Evolutionary conservation across 2,888 invertebrate genomes (phyloP), one percentile per base, ranked within the genome.

Genomic region (Pycnomerus fuliginosus): DNA sequence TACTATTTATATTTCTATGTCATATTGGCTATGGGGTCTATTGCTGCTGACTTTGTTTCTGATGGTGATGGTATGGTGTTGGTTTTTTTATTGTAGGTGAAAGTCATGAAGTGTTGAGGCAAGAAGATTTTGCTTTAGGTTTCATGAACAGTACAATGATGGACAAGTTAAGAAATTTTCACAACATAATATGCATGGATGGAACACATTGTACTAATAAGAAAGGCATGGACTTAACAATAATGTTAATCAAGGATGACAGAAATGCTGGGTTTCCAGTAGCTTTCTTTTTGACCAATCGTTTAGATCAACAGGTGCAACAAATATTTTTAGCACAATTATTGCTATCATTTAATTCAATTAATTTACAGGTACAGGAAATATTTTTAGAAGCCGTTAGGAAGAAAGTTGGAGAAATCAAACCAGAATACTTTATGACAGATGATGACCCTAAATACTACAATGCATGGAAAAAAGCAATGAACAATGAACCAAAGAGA

Each of bases 271-370:
- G 46, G 33, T 45, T 42, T 20, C 42, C 42, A 25, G 44, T 50
- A n/a, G 38, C 46, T 44, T 51, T 51, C 29, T 40, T 53, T 27
- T 29, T 52, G 28, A 28, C 28, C 29, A 52, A 52, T 41, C 39
- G 50, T 27, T 31, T 45, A 45, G 50, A 52, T 23, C 48, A 41
- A 23, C 17, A 33, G 31, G 40, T 52, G 27, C 53, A 53, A 42
- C 44, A 49, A 38, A 25, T 51, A 17, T 52, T 62, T 58, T 42
- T 43, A 32, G 15, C n/a, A n/a, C n/a, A n/a, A n/a, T n/a, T n/a
- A n/a, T n/a, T n/a, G n/a, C n/a, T n/a, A n/a, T n/a, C n/a, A n/a
- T n/a, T n/a, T n/a, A n/a, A n/a, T n/a, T n/a, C n/a, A n/a, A n/a
- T n/a, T n/a, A n/a, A n/a, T n/a, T n/a, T n/a, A n/a, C n/a, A n/a